Base-by-base conservation (phyloP, 2,797 vertebrate species). In the Notolepis coatsorum region DNA sequence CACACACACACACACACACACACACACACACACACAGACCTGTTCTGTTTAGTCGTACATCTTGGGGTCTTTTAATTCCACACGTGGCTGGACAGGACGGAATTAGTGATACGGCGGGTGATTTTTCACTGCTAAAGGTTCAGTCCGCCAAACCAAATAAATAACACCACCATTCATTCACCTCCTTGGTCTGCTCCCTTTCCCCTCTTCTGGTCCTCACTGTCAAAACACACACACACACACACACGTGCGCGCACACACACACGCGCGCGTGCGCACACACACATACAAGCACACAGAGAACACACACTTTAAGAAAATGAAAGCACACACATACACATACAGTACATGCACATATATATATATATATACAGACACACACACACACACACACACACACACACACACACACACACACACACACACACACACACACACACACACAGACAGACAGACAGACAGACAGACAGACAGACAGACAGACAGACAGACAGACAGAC, bases 101-200 rank as follows among this genome's bases (percentile, higher is more conserved):
- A 90, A 88, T 85, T 81, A 84, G 81, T 75, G 81, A 89, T 88
- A 82, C 15, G 71, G 72, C 7, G 56, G 61, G 50, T 62, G 63
- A 84, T 82, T 84, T 78, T 81, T 88, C 77, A 62, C 80, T 56
- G 73, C 68, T 74, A 63, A 68, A 79, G 51, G 61, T 64, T 20
- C 58, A 73, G 48, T 63, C 18, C 8, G 65, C 84, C 85, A 86
- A 88, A 72, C 48, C 72, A 90, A 89, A 90, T 71, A 88, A 89
- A 90, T 84, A 89, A 88, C 75, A 82, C 63, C 52, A 45, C 50
- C 69, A 84, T 84, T 87, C 80, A 83, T 88, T 79, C 68, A 75
- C 56, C 54, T 13, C 52, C 54, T 30, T 67, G 23, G 12, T 42
- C 50, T 30, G 35, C 61, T 70, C 71, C 50, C 51, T 47, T 71